Base-by-base conservation (phyloP, 2,113 vertebrate species). In the Passer montanus region DNA sequence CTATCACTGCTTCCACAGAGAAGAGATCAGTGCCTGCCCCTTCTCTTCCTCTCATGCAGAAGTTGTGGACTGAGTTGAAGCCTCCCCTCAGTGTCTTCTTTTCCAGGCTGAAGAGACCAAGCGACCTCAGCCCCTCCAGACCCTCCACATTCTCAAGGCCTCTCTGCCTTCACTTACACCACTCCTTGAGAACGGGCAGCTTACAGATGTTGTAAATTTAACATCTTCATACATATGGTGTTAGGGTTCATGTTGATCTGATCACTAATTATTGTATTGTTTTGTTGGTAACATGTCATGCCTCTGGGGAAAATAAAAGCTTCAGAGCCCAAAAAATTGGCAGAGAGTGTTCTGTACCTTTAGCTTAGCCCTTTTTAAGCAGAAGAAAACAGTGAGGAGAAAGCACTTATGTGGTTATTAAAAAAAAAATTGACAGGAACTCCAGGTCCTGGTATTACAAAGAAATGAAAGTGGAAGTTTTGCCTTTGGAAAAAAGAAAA, bases 381-480 rank as follows among this genome's bases (percentile, higher is more conserved):
- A 74, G 12, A 69, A 91, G 59, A 68, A 90, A 80, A 31, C 3
- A 13, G 26, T 43, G 59, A 87, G 30, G 53, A 47, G 14, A 17
- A 28, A 60, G 44, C 14, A 92, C 82, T 31, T 92, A 75, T n/a
- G 80, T 50, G 52, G 74, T 76, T 28, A 98, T 98, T 39, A 93
- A 68, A 84, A 93, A 46, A 9, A 9, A 94, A 78, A 18, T 84
- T 95, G 50, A 92, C 97, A 60, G 90, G 97, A 73, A 49, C 86
- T 95, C 66, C 66, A 96, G 31, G 28, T 96, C 89, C 17, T 33
- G 21, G 1, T 30, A 68, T 68, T 98, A 84, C 88, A 94, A 39
- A 81, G 52, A 97, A 50, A 98, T 91, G 33, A 87, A 90, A 91
- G 87, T 50, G 4, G 5, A 98, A 43, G 89, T 98, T 18, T 94